Base-by-base conservation (phyloP, 2,113 vertebrate genomes). In the Tetrax tetrax region DNA sequence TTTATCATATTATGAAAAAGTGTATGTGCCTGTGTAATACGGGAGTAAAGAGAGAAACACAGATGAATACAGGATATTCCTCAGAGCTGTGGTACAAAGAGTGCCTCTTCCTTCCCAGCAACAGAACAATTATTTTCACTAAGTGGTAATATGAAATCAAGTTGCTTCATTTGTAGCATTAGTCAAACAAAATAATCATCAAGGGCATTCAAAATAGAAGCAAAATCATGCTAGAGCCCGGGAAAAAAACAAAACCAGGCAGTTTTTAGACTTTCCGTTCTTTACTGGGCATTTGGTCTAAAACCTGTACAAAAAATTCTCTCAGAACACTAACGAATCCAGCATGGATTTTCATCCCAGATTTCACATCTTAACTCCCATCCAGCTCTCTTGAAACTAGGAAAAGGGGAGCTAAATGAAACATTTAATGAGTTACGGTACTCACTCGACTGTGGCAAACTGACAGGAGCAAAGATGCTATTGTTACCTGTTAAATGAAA, bases 361-460 rank as follows among this genome's bases (percentile, higher is more conserved):
- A 43, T 33, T 79, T 60, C 87, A 82, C 56, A 65, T n/a, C 28
- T 87, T 23, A 56, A 51, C 21, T 48, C 83, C 48, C 76, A 50
- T 10, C 29, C n/a, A 50, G 47, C 69, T 35, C 45, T 53, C 61
- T 51, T 35, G 37, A 43, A 13, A 13, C 27, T 56, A 23, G 64
- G 31, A 47, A 53, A 63, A 74, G 51, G 22, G 53, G 51, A 77
- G 80, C n/a, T 43, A 38, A 86, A 47, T 1, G 25, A 57, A 71
- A 65, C 25, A 29, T 23, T 66, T 14, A 31, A 25, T 4, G 25
- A 47, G 20, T 47, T 48, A 12, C 1, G 7, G 68, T 87, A 99
- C 99, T 99, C 97, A 99, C 99, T 99, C 43, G 98, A 98, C 80
- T 98, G 97, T 13, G 98, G 99, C 94, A 99, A 97, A 53, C 98